A percentile compares a stretch with the other conserved stretches of the same genome.
These are phyloP conservation scores for Callinectes sapidus DNA, from an alignment of 2,888 invertebrate species.

Conservation along the genomic window DNA sequence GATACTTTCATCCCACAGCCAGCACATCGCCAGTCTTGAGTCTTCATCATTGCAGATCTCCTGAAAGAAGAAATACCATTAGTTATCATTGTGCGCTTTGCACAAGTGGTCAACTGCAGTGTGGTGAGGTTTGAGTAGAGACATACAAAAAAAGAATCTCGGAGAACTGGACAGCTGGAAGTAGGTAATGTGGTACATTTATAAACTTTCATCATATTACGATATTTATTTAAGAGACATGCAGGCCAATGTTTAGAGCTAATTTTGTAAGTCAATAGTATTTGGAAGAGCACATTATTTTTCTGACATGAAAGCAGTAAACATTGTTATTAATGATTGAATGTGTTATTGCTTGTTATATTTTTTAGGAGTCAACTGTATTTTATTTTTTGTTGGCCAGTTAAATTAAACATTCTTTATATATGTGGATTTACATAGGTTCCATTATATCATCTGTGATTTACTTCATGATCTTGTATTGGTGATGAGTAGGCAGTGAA, in stretches of 20 bases:
- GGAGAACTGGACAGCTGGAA: background rate
- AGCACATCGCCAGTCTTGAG: constrained; percentile 82
- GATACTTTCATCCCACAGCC: constrained; percentile 90
- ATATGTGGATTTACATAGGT: no score
- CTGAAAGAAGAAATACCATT: constrained; percentile 36
- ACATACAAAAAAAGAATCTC: background rate
- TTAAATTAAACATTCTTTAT: no score
- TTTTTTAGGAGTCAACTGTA: no score
- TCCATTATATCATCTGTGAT: no score
- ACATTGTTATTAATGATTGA: no score
- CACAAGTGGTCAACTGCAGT: background rate
- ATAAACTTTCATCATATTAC: background rate
- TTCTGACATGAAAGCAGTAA: no score
- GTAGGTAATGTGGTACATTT: background rate
- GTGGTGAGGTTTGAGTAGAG: background rate
- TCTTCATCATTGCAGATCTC: constrained; percentile 53
- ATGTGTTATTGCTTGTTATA: no score
- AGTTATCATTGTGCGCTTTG: background rate
- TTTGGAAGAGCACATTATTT: no score
- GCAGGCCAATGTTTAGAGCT: background rate
- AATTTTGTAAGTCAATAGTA: no score
- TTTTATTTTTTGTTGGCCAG: no score
- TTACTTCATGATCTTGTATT: no score
- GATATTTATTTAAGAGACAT: background rate
- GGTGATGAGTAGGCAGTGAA: no score